phyloP scores from a whole-genome alignment of 2,888 invertebrate species.

The Tinea semifulvella region DNA sequence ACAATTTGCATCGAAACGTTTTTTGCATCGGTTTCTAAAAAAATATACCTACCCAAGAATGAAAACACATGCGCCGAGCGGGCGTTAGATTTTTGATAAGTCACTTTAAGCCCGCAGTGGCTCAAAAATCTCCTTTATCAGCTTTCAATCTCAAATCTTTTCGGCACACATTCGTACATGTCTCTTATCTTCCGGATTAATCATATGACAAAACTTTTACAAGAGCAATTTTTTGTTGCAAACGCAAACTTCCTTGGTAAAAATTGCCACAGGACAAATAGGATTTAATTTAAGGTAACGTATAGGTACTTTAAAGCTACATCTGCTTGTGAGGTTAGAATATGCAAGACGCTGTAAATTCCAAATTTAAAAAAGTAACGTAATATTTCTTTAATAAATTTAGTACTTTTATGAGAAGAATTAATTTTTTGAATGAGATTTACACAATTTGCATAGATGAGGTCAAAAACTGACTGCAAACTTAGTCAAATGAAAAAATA shows the following conservation, averaged over 20 bases:
- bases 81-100: constrained; percentile 13
- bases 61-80: constrained; percentile 6
- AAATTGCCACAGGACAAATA: too few relatives aligned
- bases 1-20: constrained; percentile 1
- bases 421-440: too few relatives aligned
- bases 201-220: constrained; percentile 10
- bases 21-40: neutral
- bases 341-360: too few relatives aligned
- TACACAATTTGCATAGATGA: too few relatives aligned
- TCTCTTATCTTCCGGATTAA: constrained; percentile 12
- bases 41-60: constrained; percentile 4
- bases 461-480: too few relatives aligned
- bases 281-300: too few relatives aligned
- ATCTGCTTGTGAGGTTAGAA: too few relatives aligned
- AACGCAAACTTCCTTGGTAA: constrained; percentile 11
- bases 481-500: too few relatives aligned
- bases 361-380: too few relatives aligned
- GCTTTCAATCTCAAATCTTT: constrained; percentile 13
- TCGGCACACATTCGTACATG: constrained; percentile 11
- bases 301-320: too few relatives aligned
- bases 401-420: too few relatives aligned
- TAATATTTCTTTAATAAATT: too few relatives aligned
- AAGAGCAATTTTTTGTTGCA: constrained; percentile 9
- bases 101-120: neutral
- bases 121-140: constrained; percentile 11